Conservation (phyloP, 2,888 invertebrate genomes). For the Adela reaumurella region DNA sequence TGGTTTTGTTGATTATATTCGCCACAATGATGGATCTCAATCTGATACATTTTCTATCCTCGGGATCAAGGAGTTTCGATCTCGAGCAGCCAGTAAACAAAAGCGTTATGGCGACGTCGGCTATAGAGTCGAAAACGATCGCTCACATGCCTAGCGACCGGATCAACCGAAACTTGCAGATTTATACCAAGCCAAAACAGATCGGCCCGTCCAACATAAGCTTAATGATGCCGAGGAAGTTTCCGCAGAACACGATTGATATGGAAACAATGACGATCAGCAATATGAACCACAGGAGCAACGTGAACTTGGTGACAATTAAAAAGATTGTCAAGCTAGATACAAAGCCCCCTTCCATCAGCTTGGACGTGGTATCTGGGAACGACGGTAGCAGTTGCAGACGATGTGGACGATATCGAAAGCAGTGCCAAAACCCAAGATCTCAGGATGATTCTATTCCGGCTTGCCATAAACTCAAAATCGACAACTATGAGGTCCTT, state of each 20-base stretch:
- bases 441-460: slow-evolving; percentile 18
- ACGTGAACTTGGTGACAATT: slow-evolving; percentile 26
- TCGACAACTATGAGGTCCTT: slow-evolving; percentile 28
- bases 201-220: not conserved
- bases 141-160: not conserved
- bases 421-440: slow-evolving; percentile 28
- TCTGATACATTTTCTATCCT: slow-evolving; percentile 23
- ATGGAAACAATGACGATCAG: slow-evolving; percentile 17
- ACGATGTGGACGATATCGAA: slow-evolving; percentile 41
- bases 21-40: slow-evolving; percentile 46
- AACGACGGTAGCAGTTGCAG: slow-evolving; percentile 33
- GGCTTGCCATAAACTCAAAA: slow-evolving; percentile 30
- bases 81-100: slow-evolving; percentile 9
- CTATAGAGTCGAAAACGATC: not conserved
- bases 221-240: not conserved
- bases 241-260: slow-evolving; percentile 12
- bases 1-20: slow-evolving; percentile 25
- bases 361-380: slow-evolving; percentile 34
- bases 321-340: slow-evolving; percentile 23
- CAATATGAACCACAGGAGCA: slow-evolving; percentile 22
- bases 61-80: slow-evolving; percentile 32
- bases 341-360: slow-evolving; percentile 30
- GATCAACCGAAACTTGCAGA: too few species aligned
- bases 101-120: not conserved
- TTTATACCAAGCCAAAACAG: not conserved